Base-by-base conservation (phyloP, 2,888 invertebrate genomes). In the Orchesella flavescens region DNA sequence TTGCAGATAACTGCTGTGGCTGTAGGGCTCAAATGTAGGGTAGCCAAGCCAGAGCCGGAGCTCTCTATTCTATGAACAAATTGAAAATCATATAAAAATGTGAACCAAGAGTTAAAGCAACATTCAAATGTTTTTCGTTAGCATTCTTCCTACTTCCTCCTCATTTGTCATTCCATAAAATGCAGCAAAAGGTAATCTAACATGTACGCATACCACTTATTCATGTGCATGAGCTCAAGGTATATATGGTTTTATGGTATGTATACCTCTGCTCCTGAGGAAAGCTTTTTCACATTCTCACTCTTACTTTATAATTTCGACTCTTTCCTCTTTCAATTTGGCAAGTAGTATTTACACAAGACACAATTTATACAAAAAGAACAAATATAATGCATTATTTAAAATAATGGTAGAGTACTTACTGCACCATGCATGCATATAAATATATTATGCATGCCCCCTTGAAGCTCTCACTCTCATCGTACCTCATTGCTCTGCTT, bases 81-180 rank as follows among this genome's bases (percentile, higher is more conserved):
- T 49, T 15, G 49, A 49, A 74, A 0, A 24, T 46, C 43, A 46
- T 46, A 21, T 19, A 17, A 61, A 73, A 73, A 73, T 71, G 71
- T 55, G 71, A 53, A 23, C 24, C 17, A 55, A 34, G 57, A 71
- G 69, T 23, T 15, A 53, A n/a, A 69, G 34, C 12, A 17, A 59
- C 12, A 49, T 49, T n/a, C 49, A 49, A 12, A 49, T 49, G 15
- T 49, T 12, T 7, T 49, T 49, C 49, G 49, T 15, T 15, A 15
- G 49, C 12, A 49, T 15, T 49, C 49, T 12, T 12, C 49, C 2
- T 49, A 49, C 34, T 34, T 34, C 7, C 34, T 34, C 34, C 34
- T 34, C 34, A 34, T 34, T 34, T 34, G 34, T 34, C 34, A 34
- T 34, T 34, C 34, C 7, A 7, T 34, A 34, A 34, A 34, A 34